phyloP scores from a whole-genome alignment of 2,113 vertebrate genomes.

The Himantopus leucocephalus region DNA sequence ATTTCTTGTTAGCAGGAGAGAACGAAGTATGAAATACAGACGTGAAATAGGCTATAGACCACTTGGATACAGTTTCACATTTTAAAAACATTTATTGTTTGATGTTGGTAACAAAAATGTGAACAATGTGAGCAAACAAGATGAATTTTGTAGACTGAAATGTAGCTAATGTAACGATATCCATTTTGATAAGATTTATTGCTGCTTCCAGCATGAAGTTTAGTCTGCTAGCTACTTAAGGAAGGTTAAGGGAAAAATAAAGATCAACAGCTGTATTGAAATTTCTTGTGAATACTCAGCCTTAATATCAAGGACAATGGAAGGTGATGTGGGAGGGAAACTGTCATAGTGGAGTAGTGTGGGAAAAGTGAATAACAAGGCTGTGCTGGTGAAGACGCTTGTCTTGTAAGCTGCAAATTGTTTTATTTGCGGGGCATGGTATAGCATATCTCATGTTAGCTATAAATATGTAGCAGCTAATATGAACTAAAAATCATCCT shows the following conservation, averaged over 20 bases:
- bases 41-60: neutral
- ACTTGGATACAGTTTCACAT: neutral
- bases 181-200: neutral
- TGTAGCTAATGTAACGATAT: neutral
- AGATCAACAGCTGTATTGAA: neutral
- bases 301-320: neutral
- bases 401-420: neutral
- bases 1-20: neutral
- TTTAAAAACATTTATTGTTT: neutral
- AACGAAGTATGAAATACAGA: neutral
- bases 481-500: neutral
- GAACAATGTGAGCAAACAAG: neutral
- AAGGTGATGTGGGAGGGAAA: constrained; percentile 8
- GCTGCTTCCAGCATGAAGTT: neutral
- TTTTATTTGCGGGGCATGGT: neutral
- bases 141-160: neutral
- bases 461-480: neutral
- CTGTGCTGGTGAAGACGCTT: neutral
- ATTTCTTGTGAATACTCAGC: neutral
- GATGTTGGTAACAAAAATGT: neutral
- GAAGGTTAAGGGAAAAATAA: neutral
- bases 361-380: neutral
- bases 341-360: neutral
- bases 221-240: neutral
- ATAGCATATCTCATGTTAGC: neutral